Base-by-base conservation (phyloP, 2,888 invertebrate genomes). In the Empis stercorea region DNA sequence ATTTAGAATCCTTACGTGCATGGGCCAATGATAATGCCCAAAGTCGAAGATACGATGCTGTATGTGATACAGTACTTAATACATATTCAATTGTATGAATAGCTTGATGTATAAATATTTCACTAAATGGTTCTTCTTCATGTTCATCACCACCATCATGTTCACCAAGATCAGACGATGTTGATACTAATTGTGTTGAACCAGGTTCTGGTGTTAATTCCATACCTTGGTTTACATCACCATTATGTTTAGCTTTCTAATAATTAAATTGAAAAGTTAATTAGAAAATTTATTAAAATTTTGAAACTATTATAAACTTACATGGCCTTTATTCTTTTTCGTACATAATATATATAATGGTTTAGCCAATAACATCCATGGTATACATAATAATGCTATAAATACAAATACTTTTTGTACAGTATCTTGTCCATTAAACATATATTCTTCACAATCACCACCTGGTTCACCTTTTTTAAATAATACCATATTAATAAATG, bases 11-110 rank as follows among this genome's bases (percentile, higher is more conserved):
- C n/a, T 76, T 75, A 89, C 89, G 92, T 52, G 89, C 87, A 71
- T 95, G 95, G 58, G 95, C 95, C 49, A 96, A 75, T 45, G 93
- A 93, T 57, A 96, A 71, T 30, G 95, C 95, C 95, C 95, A 96
- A 54, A 96, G 74, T 61, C 95, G 87, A 40, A 96, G 78, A 65
- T 96, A 95, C 0, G 93, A 94, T 2, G 95, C 95, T 0, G 95
- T 95, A 65, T 96, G 94, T 0, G 94, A 95, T 55, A 96, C 83
- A 53, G 93, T 93, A 59, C 94, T 93, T 56, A 95, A 79, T 56
- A 93, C 91, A 62, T 89, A 96, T 72, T 96, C 95, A 53, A 95
- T 94, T 13, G 95, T 95, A 70, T 95, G 94, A 60, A 95, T 95
- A 30, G 80, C 84, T 62, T 94, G 93, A 66, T 92, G 84, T 58